Evolutionary conservation across 2,888 invertebrate genomes (phyloP), one percentile per base, ranked within the genome.

Genomic region (Cremastobaeus sp.): DNA sequence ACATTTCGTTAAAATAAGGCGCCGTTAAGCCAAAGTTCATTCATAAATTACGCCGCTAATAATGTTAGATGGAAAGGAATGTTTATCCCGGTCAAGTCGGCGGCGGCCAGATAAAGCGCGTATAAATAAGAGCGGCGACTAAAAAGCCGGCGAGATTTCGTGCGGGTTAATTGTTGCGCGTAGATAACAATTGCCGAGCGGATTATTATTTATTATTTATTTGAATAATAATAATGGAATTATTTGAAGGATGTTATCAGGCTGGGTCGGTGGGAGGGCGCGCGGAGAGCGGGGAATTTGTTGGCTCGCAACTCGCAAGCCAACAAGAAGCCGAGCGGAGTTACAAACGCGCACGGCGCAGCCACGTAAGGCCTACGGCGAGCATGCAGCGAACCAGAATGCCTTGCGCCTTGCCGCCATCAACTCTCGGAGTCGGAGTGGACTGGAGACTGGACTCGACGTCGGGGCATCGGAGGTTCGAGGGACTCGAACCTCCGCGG

Each of bases 331-430:
- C 30, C 50, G 50, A 39, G 54, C 59, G 50, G 59, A 59, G 52
- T 55, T 62, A 52, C 73, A 68, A 66, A 48, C 60, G 79, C 60
- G 18, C 37, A 32, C 12, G n/a, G 15, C 35, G 65, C 52, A 74
- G 74, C 69, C 80, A 78, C 79, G 80, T 79, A 80, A 84, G 79
- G 84, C 84, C 83, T 83, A 84, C 84, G 84, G 84, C 83, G 80
- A 82, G 82, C 83, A 83, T 83, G 81, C 79, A 81, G 82, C 79
- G 79, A 83, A 84, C 81, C 82, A 82, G 84, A 83, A 84, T 84
- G 79, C 82, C 80, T 79, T 78, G 80, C 81, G 80, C 79, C 80
- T n/a, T n/a, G n/a, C n/a, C n/a, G 78, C 74, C 81, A 78, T 79
- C 78, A 77, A 78, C 74, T 76, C 45, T n/a, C n/a, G n/a, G 52